Conservation (phyloP, 2,113 vertebrate genomes). For the Protobothrops mucrosquamatus region DNA sequence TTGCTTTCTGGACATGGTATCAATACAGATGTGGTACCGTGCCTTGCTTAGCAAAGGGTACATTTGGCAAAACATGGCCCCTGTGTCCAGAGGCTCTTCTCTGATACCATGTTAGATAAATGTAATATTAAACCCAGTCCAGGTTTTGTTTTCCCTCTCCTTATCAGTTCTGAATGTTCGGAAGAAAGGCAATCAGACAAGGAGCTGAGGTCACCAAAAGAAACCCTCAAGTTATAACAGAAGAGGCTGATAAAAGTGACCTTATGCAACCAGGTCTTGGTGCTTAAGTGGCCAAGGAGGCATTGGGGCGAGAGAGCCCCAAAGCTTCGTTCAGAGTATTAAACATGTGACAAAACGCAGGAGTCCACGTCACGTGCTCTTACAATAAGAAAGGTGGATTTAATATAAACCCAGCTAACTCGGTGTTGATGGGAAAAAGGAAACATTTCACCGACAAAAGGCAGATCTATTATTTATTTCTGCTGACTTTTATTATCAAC, state of each 20-base stretch:
- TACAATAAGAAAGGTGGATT: slow-evolving; percentile 1
- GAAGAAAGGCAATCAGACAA: background rate
- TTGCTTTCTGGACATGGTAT: background rate
- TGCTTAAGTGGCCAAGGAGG: background rate
- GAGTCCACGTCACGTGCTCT: background rate
- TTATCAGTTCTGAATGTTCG: background rate
- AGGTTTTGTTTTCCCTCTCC: background rate
- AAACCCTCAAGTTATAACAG: background rate
- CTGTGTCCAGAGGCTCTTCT: background rate
- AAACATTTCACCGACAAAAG: background rate
- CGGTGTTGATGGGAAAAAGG: slow-evolving; percentile 5
- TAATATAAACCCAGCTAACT: slow-evolving; percentile 13
- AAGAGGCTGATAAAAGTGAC: background rate
- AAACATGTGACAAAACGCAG: background rate
- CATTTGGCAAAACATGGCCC: background rate
- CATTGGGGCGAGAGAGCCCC: background rate
- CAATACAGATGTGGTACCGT: background rate
- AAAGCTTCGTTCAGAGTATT: background rate
- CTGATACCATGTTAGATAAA: background rate
- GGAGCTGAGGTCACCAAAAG: background rate
- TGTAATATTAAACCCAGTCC: background rate
- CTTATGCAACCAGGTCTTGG: background rate
- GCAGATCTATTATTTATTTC: background rate
- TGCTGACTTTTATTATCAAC: background rate
- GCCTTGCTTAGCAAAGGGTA: background rate